Evolutionary conservation across 2,797 vertebrate genomes (phyloP), one percentile per base, ranked within the genome.

Genomic region (Cirrhinus molitorella): DNA sequence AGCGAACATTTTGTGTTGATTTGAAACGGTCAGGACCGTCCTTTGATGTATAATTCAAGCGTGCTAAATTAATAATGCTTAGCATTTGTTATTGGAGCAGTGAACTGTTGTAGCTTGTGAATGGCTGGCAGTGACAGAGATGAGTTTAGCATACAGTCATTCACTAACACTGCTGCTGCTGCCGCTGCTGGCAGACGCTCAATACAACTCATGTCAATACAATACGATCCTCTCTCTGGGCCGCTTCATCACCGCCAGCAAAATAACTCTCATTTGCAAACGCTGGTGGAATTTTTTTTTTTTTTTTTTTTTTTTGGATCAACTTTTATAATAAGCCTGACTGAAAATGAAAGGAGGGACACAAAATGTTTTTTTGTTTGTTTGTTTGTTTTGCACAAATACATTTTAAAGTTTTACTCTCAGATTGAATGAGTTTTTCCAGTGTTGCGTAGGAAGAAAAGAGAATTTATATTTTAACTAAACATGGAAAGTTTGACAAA

Each of bases 321-420:
- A 16, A 21, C 73, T 47, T 37, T 68, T 34, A 23, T 59, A 59
- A 28, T 61, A 61, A 16, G 12, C 13, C 25, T 28, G 37, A 45
- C 47, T 85, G 55, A n/a, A 74, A 51, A 37, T 55, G 11, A 65
- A 21, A 47, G 43, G 3, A 79, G 49, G 19, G 13, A 47, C 45
- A 16, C 17, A 6, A 43, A 43, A 43, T 43, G 40, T 34, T 34
- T 34, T 34, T 34, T 34, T 10, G 0, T 40, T 40, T 49, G 4
- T n/a, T n/a, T n/a, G n/a, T n/a, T n/a, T n/a, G n/a, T 59, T 28
- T 61, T 25, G 57, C 12, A 25, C n/a, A 55, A n/a, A 5, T 16
- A 11, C 23, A 40, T 12, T 5, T 21, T 9, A 66, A 21, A 17
- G 57, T 19, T 34, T 65, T 19, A 10, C 61, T 34, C 28, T 65